A percentile compares a stretch with the other conserved stretches of the same genome.
phyloP scores from a whole-genome alignment of 2,888 invertebrate species.

The Patella caerulea region DNA sequence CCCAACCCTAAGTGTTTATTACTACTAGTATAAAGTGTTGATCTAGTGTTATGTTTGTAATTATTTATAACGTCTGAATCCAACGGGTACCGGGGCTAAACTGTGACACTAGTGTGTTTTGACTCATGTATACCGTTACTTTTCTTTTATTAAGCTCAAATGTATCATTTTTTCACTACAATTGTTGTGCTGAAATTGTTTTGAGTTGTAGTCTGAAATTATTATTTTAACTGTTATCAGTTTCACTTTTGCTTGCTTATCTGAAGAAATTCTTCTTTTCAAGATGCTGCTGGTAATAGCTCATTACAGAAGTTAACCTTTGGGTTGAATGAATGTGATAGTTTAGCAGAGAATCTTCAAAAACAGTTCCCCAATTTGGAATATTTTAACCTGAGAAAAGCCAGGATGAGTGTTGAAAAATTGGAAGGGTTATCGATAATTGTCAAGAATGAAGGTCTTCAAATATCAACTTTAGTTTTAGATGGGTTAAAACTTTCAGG shows the following conservation, averaged over 20 bases:
- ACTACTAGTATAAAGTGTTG: no score
- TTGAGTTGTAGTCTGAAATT: no score
- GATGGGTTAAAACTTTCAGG: conserved; percentile 59
- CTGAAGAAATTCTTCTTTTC: neutral
- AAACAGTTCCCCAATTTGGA: conserved; percentile 40
- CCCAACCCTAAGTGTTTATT: no score
- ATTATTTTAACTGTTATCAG: neutral
- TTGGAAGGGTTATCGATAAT: conserved; percentile 32
- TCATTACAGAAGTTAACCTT: conserved; percentile 43
- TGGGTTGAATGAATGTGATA: conserved; percentile 48
- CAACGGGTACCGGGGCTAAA: no score
- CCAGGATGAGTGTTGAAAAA: conserved; percentile 39
- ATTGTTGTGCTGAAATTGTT: no score
- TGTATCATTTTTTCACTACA: no score
- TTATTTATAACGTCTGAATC: no score
- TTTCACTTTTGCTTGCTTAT: neutral
- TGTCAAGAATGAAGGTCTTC: neutral
- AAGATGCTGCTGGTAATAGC: conserved; percentile 35
- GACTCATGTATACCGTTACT: no score
- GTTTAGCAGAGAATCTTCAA: conserved; percentile 36
- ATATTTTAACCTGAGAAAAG: conserved; percentile 55
- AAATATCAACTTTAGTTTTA: conserved; percentile 46
- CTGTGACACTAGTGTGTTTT: no score
- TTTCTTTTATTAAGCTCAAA: no score
- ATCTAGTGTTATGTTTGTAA: no score